Evolutionary conservation across 2,797 vertebrate species (phyloP), one percentile per base, ranked within the genome.

Genomic region (Enoplosus armatus): DNA sequence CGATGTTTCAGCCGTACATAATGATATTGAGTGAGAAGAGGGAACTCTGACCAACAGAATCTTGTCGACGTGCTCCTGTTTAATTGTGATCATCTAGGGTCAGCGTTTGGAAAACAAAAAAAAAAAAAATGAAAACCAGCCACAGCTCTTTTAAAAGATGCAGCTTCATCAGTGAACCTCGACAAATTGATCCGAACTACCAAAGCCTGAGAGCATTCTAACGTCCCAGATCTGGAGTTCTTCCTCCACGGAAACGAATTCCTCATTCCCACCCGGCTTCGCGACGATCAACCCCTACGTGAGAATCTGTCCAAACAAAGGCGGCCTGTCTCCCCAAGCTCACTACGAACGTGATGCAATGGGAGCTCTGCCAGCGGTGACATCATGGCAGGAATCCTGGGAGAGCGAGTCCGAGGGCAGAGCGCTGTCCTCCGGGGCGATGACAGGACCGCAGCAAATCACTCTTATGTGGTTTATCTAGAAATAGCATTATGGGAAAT

Each of bases 341-440:
- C 50, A 68, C 26, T 33, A 2, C n/a, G 37, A 11, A 54, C 20
- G 15, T 78, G 45, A 84, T n/a, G 75, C 64, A 58, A 82, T 65
- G 68, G 47, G 65, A 60, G 31, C 74, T 59, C 63, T 41, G 39
- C 39, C 64, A 70, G 41, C 37, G 61, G 62, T 84, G 70, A 85
- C 66, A 62, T 84, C 72, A 82, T 70, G 77, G 24, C 55, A 58
- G 70, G 83, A 83, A 89, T 79, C 60, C 29, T 80, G 71, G 33
- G 72, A 62, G 59, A 5, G 47, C 2, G n/a, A 67, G 63, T 80
- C 68, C 60, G 58, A 62, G 64, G 64, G 72, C 39, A 27, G 65
- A 85, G 76, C 62, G 39, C 47, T 35, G 63, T 82, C 73, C 58
- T 41, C 20, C 37, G 48, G 48, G 63, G 37, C 11, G 37, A 66